phyloP scores from a whole-genome alignment of 2,113 vertebrate species.

The Cyrtonyx montezumae region DNA sequence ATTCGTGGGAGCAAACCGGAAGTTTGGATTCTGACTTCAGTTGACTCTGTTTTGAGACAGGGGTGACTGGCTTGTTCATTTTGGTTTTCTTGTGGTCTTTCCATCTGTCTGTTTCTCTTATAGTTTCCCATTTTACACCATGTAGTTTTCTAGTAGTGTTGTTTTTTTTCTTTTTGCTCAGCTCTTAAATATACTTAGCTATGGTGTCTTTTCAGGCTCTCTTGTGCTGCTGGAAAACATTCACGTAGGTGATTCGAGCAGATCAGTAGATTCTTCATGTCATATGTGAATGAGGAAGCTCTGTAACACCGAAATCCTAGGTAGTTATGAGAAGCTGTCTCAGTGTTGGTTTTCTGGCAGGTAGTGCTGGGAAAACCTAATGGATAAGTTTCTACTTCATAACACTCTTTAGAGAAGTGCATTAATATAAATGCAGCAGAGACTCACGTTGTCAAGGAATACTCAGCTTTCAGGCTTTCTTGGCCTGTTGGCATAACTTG shows the following conservation, averaged over 20 bases:
- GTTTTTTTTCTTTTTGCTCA: background rate
- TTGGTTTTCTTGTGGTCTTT: background rate
- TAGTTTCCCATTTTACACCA: background rate
- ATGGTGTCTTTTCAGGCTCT: background rate
- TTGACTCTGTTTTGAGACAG: background rate
- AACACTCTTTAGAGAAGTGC: background rate
- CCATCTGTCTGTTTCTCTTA: background rate
- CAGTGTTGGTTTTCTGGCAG: background rate
- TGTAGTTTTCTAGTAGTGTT: too few species aligned
- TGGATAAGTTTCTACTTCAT: background rate
- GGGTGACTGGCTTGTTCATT: background rate
- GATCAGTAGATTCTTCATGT: accelerated
- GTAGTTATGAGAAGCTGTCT: background rate
- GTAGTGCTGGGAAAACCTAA: background rate
- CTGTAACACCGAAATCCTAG: background rate
- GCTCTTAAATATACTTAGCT: background rate
- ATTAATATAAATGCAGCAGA: background rate
- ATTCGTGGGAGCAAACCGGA: background rate
- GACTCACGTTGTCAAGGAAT: background rate
- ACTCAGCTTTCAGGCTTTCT: background rate
- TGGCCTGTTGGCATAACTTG: background rate
- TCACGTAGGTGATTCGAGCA: background rate
- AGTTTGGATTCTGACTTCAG: background rate
- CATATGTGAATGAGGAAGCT: background rate
- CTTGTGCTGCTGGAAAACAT: background rate